Evolutionary conservation across 2,113 vertebrate species (phyloP).

Genomic region (Sinocyclocheilus grahami): DNA sequence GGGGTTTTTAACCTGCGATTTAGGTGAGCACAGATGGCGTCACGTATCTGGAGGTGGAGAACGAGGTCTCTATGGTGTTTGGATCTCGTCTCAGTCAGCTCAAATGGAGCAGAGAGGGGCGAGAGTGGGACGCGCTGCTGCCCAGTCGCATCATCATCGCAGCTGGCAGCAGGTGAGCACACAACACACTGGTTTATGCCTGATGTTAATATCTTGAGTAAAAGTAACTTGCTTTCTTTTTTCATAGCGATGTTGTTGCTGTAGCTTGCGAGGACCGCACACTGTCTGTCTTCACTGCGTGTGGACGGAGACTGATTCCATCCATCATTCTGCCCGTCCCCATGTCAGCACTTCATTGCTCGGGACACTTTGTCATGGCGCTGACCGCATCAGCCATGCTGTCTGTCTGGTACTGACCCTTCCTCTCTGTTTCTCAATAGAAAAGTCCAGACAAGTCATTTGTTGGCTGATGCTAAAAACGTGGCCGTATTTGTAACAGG

Average conservation of each 20-base stretch:
- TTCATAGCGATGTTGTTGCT: constrained; percentile 84
- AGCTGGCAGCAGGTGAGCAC: constrained; percentile 86
- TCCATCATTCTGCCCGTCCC: constrained; percentile 87
- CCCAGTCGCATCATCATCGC: constrained; percentile 87
- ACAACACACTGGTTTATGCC: neutral
- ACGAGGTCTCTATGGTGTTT: constrained; percentile 83
- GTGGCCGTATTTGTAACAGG: neutral
- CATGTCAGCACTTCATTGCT: constrained; percentile 89
- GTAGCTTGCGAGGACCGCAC: constrained; percentile 91
- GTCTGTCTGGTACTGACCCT: constrained; percentile 84
- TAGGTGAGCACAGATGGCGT: constrained; percentile 90
- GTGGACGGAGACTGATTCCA: constrained; percentile 90
- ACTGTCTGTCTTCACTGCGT: constrained; percentile 89
- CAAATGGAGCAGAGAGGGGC: constrained; percentile 87
- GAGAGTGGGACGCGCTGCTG: constrained; percentile 90
- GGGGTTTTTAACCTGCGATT: constrained; percentile 33
- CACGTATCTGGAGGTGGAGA: constrained; percentile 94
- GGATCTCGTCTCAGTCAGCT: constrained; percentile 90
- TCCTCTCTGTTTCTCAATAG: neutral
- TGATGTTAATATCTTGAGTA: neutral
- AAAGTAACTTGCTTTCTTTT: neutral
- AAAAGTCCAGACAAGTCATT: neutral
- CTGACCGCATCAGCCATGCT: constrained; percentile 87
- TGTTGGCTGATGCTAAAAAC: neutral
- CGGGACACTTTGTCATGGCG: constrained; percentile 89